These are phyloP conservation scores for Psophia crepitans DNA, from an alignment of 2,113 vertebrate species.

Conservation along the genomic window DNA sequence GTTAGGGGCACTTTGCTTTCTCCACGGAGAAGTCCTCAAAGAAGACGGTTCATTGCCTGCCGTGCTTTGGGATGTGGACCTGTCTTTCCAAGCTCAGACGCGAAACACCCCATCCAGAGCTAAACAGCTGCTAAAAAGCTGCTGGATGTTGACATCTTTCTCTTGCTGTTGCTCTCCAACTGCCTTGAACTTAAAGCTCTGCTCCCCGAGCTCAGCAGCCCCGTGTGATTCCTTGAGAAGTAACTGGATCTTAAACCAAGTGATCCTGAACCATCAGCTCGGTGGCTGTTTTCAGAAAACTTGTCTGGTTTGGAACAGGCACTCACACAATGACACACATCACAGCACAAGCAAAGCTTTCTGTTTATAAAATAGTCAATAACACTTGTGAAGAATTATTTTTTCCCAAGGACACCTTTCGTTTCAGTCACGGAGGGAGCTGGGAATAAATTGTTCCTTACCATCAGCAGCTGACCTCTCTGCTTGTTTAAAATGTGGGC, in stretches of 20 bases:
- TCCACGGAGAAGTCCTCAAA: neutral
- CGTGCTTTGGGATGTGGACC: fast-evolving
- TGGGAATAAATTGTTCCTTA: constrained; percentile 34
- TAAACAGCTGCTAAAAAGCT: neutral
- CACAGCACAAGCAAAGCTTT: neutral
- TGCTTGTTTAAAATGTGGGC: constrained; percentile 68
- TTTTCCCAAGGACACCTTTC: constrained; percentile 64
- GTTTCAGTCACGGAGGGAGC: constrained; percentile 37
- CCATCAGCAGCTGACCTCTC: constrained; percentile 46
- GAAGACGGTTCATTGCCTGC: fast-evolving
- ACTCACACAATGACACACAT: neutral
- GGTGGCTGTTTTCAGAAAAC: neutral
- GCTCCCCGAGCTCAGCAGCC: neutral
- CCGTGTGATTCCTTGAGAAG: neutral
- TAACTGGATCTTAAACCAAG: neutral
- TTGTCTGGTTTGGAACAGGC: neutral
- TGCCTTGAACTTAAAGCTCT: neutral
- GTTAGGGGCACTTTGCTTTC: neutral
- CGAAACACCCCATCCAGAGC: neutral
- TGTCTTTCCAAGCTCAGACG: neutral
- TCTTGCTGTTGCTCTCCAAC: neutral
- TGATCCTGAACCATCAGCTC: neutral
- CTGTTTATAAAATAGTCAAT: neutral
- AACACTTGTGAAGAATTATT: neutral
- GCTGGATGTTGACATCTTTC: neutral